Conservation (phyloP, 1,140 invertebrate genomes). For the Antheraea pernyi region DNA sequence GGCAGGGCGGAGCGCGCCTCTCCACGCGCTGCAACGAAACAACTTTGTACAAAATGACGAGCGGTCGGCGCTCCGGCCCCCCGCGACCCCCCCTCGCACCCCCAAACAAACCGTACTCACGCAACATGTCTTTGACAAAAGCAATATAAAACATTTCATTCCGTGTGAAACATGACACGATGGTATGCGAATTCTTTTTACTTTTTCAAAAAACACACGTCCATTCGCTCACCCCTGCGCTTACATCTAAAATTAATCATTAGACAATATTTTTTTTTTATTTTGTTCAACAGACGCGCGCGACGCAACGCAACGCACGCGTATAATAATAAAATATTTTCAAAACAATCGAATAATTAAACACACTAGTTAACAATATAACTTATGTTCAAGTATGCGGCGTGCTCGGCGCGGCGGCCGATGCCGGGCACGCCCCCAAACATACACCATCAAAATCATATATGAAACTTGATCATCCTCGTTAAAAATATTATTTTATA, state of each 20-base stretch:
- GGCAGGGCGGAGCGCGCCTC: slow-evolving; percentile 27
- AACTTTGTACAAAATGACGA: slow-evolving; percentile 38
- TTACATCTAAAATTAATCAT: slow-evolving; percentile 79
- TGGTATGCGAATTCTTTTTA: slow-evolving; percentile 63
- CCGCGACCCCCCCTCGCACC: slow-evolving; percentile 30
- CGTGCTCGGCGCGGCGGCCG: slow-evolving; percentile 17
- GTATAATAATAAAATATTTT: slow-evolving; percentile 79
- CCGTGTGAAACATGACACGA: slow-evolving; percentile 74
- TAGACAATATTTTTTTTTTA: slow-evolving; percentile 77
- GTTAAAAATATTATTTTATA: slow-evolving; percentile 61
- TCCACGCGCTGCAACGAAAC: slow-evolving; percentile 57
- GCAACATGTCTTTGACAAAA: slow-evolving; percentile 67
- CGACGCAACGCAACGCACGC: slow-evolving; percentile 53
- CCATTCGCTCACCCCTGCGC: slow-evolving; percentile 75
- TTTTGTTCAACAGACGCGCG: slow-evolving; percentile 78
- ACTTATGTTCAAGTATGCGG: slow-evolving; percentile 53
- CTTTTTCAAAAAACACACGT: slow-evolving; percentile 73
- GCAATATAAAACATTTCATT: slow-evolving; percentile 78
- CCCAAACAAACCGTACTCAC: slow-evolving; percentile 21
- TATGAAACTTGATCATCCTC: slow-evolving; percentile 47
- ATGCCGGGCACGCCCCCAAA: slow-evolving; percentile 15
- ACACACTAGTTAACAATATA: slow-evolving; percentile 78
- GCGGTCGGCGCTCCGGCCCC: slow-evolving; percentile 30
- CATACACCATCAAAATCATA: slow-evolving; percentile 41
- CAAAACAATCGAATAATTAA: slow-evolving; percentile 79